Percentiles rank a stretch among this genome's conserved stretches.
Conservation (phyloP, 2,797 vertebrate species). For the Acomys russatus region DNA sequence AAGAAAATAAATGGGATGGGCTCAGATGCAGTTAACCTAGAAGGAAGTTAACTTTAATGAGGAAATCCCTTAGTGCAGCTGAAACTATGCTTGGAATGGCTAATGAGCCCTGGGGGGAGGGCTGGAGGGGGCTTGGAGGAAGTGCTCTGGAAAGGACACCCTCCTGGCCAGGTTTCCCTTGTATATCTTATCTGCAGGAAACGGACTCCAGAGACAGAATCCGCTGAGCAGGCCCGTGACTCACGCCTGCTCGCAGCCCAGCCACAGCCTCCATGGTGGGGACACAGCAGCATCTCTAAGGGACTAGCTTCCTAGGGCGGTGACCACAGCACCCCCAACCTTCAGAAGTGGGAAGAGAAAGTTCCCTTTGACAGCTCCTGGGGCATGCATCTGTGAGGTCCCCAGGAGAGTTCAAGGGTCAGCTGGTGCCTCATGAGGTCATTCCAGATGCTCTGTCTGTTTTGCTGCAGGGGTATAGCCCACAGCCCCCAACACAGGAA, state of each 20-base stretch:
- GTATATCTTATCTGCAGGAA: conserved; percentile 95
- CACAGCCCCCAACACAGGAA: conserved; percentile 52
- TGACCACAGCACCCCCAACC: conserved; percentile 73
- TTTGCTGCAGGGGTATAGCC: conserved; percentile 24
- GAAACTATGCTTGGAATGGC: conserved; percentile 91
- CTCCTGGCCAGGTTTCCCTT: conserved; percentile 87
- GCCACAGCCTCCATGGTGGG: conserved; percentile 74
- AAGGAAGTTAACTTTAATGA: conserved; percentile 91
- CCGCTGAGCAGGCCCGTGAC: conserved; percentile 88
- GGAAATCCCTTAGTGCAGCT: conserved; percentile 91
- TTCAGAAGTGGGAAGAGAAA: conserved; percentile 86
- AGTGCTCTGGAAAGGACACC: conserved; percentile 85
- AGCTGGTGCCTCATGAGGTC: conserved; percentile 2
- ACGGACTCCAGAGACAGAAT: conserved; percentile 89
- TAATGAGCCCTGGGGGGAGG: conserved; percentile 86
- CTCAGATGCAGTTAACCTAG: conserved; percentile 87
- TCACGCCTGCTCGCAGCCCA: conserved; percentile 86
- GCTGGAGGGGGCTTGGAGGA: conserved; percentile 86
- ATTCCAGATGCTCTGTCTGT: background rate
- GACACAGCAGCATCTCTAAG: conserved; percentile 47
- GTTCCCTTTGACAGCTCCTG: conserved; percentile 6
- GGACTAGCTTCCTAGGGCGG: conserved; percentile 82
- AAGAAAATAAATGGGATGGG: conserved; percentile 59
- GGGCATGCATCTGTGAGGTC: conserved; percentile 82
- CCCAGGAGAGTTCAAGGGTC: conserved; percentile 23